Evolutionary conservation across 1,140 invertebrate genomes (phyloP).

Genomic region (Nasonia giraulti): DNA sequence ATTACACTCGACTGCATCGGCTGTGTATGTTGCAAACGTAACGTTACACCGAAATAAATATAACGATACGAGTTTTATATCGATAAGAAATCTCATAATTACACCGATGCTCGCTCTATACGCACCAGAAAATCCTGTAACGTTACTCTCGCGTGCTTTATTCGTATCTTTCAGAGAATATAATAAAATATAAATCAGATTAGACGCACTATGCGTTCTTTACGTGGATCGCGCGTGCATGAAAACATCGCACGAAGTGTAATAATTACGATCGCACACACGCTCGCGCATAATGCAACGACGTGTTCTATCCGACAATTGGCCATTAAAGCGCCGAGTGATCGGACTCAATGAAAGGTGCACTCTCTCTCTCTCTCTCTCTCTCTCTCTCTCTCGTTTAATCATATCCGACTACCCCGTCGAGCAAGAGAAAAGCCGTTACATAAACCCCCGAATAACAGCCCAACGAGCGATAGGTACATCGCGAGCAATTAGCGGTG

Average conservation of each 20-base stretch:
- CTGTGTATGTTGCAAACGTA: background rate
- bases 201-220: background rate
- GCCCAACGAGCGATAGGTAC: background rate
- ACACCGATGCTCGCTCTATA: too few species aligned
- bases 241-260: too few species aligned
- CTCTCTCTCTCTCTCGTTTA: too few species aligned
- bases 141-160: background rate
- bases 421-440: background rate
- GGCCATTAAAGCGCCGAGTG: background rate
- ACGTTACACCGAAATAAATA: background rate
- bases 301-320: background rate
- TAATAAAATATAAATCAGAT: too few species aligned
- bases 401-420: too few species aligned
- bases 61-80: background rate
- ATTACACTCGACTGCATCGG: background rate
- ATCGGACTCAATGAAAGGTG: background rate
- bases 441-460: background rate
- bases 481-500: slow-evolving; percentile 22
- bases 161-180: background rate
- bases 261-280: slow-evolving; percentile 18
- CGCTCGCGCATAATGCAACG: background rate
- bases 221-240: too few species aligned
- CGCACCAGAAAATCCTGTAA: background rate
- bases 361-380: too few species aligned
- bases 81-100: background rate